Conservation (phyloP, 1,140 invertebrate genomes). For the Drosophila burlai region DNA sequence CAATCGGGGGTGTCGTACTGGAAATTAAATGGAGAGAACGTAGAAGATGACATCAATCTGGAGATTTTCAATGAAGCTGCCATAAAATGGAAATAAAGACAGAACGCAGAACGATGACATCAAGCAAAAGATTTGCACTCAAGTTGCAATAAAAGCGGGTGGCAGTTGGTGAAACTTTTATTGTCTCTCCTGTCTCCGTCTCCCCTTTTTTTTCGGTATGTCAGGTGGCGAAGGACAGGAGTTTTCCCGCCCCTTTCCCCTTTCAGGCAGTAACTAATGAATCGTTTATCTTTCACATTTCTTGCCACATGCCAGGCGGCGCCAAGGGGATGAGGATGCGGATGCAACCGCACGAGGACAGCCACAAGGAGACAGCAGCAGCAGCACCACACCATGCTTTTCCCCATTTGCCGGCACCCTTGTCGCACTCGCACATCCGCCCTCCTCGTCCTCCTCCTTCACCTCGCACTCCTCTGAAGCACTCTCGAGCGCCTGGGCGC, state of each 20-base stretch:
- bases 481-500: slow-evolving; percentile 79
- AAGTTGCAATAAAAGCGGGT: slow-evolving; percentile 64
- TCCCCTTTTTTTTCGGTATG: slow-evolving; percentile 7
- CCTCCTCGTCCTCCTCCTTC: slow-evolving; percentile 1
- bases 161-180: slow-evolving; percentile 52
- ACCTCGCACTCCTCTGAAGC: slow-evolving; percentile 49
- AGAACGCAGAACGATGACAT: slow-evolving; percentile 17
- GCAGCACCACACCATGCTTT: background rate
- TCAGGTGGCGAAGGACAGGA: slow-evolving; percentile 11
- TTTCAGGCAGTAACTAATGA: slow-evolving; percentile 67
- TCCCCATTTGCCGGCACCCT: slow-evolving; percentile 14
- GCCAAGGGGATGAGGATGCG: slow-evolving; percentile 39
- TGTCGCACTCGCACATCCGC: slow-evolving; percentile 9
- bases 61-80: slow-evolving; percentile 49
- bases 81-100: slow-evolving; percentile 46
- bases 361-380: slow-evolving; percentile 33
- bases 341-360: slow-evolving; percentile 63
- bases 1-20: slow-evolving; percentile 77
- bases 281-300: slow-evolving; percentile 82
- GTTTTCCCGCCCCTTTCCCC: background rate
- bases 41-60: slow-evolving; percentile 21
- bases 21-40: slow-evolving; percentile 14
- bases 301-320: slow-evolving; percentile 69
- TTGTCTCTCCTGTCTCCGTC: slow-evolving; percentile 26
- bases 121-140: slow-evolving; percentile 41